Evolutionary conservation across 2,113 vertebrate genomes (phyloP).

Genomic region (Poecilia latipinna): DNA sequence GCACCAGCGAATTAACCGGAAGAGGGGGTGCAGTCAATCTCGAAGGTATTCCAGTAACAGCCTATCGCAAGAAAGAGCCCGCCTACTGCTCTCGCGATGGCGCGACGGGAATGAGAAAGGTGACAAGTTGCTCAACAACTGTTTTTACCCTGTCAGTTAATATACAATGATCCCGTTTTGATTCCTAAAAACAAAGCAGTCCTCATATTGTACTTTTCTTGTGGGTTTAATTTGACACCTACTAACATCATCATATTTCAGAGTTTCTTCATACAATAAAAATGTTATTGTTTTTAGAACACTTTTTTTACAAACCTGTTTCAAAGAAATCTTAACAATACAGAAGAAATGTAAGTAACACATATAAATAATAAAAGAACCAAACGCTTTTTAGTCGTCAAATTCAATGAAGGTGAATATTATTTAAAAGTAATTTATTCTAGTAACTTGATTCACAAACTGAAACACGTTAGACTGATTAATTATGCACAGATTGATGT

Average conservation of each 20-base stretch:
- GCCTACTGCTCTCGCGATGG: constrained; percentile 38
- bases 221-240: neutral
- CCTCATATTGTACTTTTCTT: neutral
- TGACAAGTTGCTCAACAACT: neutral
- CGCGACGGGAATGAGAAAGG: constrained; percentile 27
- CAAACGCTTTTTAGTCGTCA: neutral
- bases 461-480: no score
- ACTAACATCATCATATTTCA: neutral
- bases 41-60: constrained; percentile 50
- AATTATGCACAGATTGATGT: no score
- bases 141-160: neutral
- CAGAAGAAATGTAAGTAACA: no score
- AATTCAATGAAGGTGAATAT: no score
- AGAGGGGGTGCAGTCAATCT: constrained; percentile 68
- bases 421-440: no score
- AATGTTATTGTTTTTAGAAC: neutral
- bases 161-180: neutral
- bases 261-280: neutral
- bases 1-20: constrained; percentile 66
- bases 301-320: neutral
- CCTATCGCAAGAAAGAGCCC: constrained; percentile 64
- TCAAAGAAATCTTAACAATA: neutral
- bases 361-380: neutral
- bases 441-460: no score
- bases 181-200: neutral